Conservation (phyloP, 1,140 invertebrate genomes). For the Platyura marginata region DNA sequence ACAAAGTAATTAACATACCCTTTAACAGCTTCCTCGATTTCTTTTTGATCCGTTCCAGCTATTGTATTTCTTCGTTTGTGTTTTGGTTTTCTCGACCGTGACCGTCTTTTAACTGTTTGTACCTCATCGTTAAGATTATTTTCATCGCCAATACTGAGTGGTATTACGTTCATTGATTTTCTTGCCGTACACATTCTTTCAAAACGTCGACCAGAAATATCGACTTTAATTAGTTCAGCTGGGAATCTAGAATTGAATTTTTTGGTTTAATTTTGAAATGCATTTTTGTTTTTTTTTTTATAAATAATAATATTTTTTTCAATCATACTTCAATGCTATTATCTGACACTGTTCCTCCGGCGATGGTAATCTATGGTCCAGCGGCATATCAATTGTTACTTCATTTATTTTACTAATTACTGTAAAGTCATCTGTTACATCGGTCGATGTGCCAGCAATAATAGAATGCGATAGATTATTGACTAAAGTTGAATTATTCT, state of each 20-base stretch:
- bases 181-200: constrained; percentile 67
- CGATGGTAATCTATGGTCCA: constrained; percentile 63
- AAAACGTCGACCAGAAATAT: constrained; percentile 69
- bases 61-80: constrained; percentile 77
- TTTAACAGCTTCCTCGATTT: constrained; percentile 59
- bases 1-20: constrained; percentile 39
- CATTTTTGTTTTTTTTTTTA: not conserved
- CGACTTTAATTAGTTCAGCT: constrained; percentile 68
- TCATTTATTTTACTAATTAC: constrained; percentile 18
- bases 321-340: constrained; percentile 53
- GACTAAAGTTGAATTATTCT: constrained; percentile 1
- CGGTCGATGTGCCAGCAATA: not conserved
- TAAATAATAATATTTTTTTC: constrained; percentile 1
- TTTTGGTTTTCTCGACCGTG: constrained; percentile 50
- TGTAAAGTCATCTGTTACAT: not conserved
- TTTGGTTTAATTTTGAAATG: not conserved
- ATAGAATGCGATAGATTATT: not conserved
- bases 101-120: constrained; percentile 44
- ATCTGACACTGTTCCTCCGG: constrained; percentile 65
- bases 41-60: constrained; percentile 71
- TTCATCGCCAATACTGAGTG: constrained; percentile 23
- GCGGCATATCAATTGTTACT: constrained; percentile 43
- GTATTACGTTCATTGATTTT: constrained; percentile 52
- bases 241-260: constrained; percentile 44
- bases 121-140: constrained; percentile 25